Base-by-base conservation (phyloP, 2,113 vertebrate species). In the Melozone crissalis region DNA sequence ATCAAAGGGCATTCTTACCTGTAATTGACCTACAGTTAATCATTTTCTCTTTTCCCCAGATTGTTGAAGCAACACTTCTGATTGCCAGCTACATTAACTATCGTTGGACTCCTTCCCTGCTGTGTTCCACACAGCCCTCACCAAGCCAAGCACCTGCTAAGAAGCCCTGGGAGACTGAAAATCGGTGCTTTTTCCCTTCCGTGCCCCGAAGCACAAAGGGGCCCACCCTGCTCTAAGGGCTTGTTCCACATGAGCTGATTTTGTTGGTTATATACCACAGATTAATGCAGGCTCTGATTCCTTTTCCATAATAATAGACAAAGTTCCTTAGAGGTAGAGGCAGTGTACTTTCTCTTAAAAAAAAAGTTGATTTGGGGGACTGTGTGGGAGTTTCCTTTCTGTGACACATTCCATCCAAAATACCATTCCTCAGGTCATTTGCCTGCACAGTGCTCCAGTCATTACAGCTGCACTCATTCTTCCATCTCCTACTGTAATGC, bases 1-100 rank as follows among this genome's bases (percentile, higher is more conserved):
- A 49, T 54, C 81, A 94, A 97, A 97, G 84, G 66, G 62, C 87
- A 75, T 47, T 87, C 87, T 95, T 80, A 30, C 79, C 37, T 94
- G 61, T 91, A 49, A 83, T 28, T 90, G 84, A 55, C 75, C 68
- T 87, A 31, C 35, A 77, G 65, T 92, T 93, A 95, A 94, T 95
- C 0, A 91, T 96, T 94, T 78, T 71, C 90, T 96, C 66, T 95
- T 87, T 54, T 67, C n/a, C 41, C 51, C 96, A 99, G 99, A 98
- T 99, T 55, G 97, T 98, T 97, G 98, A 99, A 96, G 95, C 99
- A 97, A 99, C 98, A 30, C 98, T 99, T 83, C 98, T 99, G 91
- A 98, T 99, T 97, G 98, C 98, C 94, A 99, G 98, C 96, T 99
- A 99, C 84, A 98, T 99, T 81, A 99, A 99, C 98, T 98, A 96